phyloP scores from a whole-genome alignment of 2,113 vertebrate species.

The Jacana jacana region DNA sequence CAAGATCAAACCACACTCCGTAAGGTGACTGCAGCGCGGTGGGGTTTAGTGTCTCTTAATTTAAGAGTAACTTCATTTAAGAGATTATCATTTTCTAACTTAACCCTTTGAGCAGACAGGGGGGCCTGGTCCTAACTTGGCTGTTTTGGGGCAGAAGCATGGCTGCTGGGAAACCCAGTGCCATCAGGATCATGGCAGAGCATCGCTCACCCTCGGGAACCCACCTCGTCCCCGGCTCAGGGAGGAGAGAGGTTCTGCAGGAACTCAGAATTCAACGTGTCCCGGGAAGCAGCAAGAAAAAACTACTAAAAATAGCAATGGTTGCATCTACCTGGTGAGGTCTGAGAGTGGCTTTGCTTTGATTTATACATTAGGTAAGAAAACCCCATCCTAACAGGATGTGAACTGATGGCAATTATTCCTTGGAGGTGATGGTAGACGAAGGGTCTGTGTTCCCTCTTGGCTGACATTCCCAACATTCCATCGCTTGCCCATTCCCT shows the following conservation, averaged over 20 bases:
- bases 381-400: neutral
- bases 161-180: too few relatives aligned
- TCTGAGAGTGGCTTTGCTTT: neutral
- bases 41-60: neutral
- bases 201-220: rapidly evolving
- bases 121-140: neutral
- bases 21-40: neutral
- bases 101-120: neutral
- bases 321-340: neutral
- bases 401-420: neutral
- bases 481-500: neutral
- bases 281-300: neutral
- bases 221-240: neutral
- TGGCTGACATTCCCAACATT: neutral
- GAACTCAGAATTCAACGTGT: rapidly evolving
- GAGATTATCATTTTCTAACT: neutral
- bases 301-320: neutral
- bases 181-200: rapidly evolving
- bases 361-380: neutral
- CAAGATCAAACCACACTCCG: neutral
- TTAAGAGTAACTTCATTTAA: neutral
- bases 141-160: neutral
- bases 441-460: neutral
- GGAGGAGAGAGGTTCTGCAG: neutral
- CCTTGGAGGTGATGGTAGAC: neutral